Evolutionary conservation across 1,140 invertebrate species (phyloP).

Genomic region (Hycleus cichorii): DNA sequence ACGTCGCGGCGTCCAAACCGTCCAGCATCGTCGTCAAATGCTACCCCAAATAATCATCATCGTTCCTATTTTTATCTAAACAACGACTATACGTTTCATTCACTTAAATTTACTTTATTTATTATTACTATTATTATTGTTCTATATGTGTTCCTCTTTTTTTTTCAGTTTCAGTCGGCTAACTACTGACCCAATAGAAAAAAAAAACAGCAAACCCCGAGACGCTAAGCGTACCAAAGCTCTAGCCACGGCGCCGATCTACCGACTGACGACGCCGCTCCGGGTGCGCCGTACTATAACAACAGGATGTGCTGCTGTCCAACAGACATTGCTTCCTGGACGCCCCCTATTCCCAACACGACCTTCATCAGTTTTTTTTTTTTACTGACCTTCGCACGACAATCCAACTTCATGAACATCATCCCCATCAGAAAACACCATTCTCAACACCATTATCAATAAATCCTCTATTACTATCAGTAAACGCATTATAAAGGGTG

Average conservation of each 20-base stretch:
- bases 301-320: not conserved
- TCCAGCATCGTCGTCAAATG: not conserved
- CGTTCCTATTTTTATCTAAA: not conserved
- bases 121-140: no score
- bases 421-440: no score
- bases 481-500: no score
- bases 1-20: conserved; percentile 1
- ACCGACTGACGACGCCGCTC: conserved; percentile 6
- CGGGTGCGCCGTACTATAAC: conserved; percentile 1
- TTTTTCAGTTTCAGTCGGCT: no score
- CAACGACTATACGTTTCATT: not conserved
- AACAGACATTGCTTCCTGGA: not conserved
- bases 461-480: no score
- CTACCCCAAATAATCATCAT: conserved; percentile 1
- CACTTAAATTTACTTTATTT: not conserved
- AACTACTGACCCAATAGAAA: no score
- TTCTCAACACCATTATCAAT: no score
- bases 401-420: no score
- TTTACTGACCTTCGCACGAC: no score
- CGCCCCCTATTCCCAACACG: not conserved
- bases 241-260: conserved; percentile 5
- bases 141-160: no score
- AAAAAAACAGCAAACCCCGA: no score
- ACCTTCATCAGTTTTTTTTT: not conserved
- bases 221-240: not conserved